phyloP scores from a whole-genome alignment of 1,140 invertebrate genomes.

The Trichonephila clavata region DNA sequence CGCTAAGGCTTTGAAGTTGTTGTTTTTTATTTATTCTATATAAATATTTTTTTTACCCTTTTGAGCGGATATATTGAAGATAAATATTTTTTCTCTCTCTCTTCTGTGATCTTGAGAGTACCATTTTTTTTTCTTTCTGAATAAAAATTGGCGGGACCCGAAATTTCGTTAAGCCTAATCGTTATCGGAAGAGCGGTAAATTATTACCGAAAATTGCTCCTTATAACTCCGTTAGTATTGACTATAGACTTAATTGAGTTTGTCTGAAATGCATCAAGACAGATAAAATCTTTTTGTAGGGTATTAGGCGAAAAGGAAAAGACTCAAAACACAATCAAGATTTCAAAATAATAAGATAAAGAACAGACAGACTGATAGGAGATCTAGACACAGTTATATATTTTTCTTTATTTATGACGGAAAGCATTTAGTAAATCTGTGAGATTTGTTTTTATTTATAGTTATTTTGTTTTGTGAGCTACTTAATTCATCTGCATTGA shows the following conservation, averaged over 20 bases:
- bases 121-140: background rate
- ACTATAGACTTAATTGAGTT: background rate
- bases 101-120: too few species aligned
- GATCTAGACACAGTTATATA: background rate
- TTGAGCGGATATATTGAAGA: background rate
- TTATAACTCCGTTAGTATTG: background rate
- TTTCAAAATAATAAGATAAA: background rate
- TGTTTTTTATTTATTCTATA: background rate
- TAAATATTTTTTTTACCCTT: background rate
- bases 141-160: background rate
- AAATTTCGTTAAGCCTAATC: background rate
- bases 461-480: background rate
- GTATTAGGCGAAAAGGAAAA: background rate
- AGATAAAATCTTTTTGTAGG: background rate
- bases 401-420: background rate
- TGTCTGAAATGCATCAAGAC: background rate
- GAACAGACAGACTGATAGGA: background rate
- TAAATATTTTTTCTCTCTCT: background rate
- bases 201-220: background rate
- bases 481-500: too few species aligned
- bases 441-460: background rate
- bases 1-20: background rate
- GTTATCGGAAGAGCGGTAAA: background rate
- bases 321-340: background rate
- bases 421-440: background rate